Base-by-base conservation (phyloP, 64 coral and sea anemone species). In the Anthopleura sola region DNA sequence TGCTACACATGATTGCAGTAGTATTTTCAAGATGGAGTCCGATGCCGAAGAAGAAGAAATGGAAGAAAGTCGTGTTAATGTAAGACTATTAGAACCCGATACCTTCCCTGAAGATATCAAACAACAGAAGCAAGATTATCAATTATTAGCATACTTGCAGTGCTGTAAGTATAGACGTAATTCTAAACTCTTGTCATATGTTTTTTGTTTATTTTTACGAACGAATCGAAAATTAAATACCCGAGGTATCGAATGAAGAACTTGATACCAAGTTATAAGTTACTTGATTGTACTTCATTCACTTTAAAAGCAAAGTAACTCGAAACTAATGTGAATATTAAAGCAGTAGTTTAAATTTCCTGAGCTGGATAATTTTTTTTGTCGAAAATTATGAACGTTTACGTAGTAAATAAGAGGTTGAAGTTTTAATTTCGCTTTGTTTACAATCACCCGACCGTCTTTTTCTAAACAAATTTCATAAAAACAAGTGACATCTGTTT, bases 141-240 rank as follows among this genome's bases (percentile, higher is more conserved):
- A 40, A 68, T 20, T 54, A 16, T 31, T 88, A 24, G 77, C 51
- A 1, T 88, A 88, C 57, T 39, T 88, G 0, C 76, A 88, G 36
- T 88, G 77, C 20, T 88, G 86, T 88, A 88, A 88, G 86, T 88
- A 80, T 66, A 48, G 31, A 31, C 1, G 15, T 47, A 50, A 86
- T 75, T 74, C 15, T 6, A 26, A 1, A 28, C 24, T 0, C 4
- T 26, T 68, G 3, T 17, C 19, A 49, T 5, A 20, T 58, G 55
- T 20, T 62, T 23, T 48, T 60, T 49, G 37, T 31, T 47, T 74
- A 13, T 68, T 23, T n/a, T 66, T 44, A 39, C 23, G 16, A 15
- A 13, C 0, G 1, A 19, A 7, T 57, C 21, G 5, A 9, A 85
- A 54, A 24, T 24, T 24, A 62, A n/a, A 62, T 0, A n/a, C 3